These are phyloP conservation scores for Drosophila baimaii DNA, from an alignment of 1,140 invertebrate species.

Conservation along the genomic window DNA sequence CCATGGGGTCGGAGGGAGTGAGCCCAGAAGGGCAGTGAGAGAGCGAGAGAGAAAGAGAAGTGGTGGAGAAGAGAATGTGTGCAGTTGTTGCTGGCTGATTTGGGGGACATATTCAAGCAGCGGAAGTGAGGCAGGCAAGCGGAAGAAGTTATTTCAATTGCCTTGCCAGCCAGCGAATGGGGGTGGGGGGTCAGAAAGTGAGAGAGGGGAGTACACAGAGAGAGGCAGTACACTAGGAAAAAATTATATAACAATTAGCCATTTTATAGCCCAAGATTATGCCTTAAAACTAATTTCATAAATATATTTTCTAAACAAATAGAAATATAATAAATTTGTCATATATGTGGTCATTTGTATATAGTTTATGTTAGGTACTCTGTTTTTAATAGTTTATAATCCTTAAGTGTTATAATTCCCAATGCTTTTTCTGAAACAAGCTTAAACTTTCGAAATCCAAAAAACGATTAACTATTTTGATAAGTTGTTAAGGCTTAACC, in stretches of 20 bases:
- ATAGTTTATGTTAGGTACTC: no score
- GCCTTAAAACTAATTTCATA: no score
- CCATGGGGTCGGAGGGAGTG: not conserved
- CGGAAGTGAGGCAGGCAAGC: conserved; percentile 78
- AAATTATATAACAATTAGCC: no score
- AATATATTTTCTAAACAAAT: no score
- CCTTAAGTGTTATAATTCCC: no score
- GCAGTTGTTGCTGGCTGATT: conserved; percentile 40
- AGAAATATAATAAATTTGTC: no score
- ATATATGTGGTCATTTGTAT: no score
- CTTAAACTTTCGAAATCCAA: no score
- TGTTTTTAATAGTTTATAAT: no score
- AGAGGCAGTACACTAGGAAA: not conserved
- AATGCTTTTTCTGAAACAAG: no score
- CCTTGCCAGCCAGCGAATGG: conserved; percentile 53
- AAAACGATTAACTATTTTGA: not conserved
- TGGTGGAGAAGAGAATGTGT: conserved; percentile 5
- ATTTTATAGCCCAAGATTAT: no score
- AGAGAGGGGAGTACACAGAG: conserved; percentile 7
- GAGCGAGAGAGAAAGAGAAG: not conserved
- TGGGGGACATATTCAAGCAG: conserved; percentile 79
- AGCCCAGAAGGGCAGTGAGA: not conserved
- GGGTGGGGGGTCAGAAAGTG: conserved; percentile 4
- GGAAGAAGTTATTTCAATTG: conserved; percentile 82
- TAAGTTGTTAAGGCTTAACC: not conserved